phyloP scores from a whole-genome alignment of 2,888 invertebrate species.

The Nineta flava region DNA sequence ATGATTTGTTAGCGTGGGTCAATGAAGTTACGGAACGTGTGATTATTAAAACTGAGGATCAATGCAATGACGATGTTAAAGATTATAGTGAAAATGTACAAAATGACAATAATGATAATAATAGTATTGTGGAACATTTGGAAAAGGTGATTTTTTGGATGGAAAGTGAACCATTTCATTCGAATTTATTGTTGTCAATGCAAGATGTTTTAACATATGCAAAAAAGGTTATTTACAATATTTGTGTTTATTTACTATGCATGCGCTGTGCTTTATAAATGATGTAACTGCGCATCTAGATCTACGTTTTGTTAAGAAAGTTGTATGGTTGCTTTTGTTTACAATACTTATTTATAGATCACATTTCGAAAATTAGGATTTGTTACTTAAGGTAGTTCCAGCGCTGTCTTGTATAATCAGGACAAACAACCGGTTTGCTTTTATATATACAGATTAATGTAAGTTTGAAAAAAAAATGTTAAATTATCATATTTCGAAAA shows the following conservation, averaged over 20 bases:
- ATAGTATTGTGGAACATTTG: slow-evolving; percentile 26
- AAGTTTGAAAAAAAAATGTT: too few relatives aligned
- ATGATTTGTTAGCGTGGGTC: slow-evolving; percentile 18
- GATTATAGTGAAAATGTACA: slow-evolving; percentile 17
- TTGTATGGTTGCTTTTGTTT: too few relatives aligned
- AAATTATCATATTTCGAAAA: too few relatives aligned
- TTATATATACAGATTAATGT: too few relatives aligned
- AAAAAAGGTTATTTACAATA: slow-evolving; percentile 1
- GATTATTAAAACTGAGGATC: not conserved
- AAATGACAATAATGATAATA: slow-evolving; percentile 10
- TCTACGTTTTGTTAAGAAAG: too few relatives aligned
- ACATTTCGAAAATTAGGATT: too few relatives aligned
- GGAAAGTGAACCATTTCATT: slow-evolving; percentile 32
- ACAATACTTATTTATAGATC: too few relatives aligned
- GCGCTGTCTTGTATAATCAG: too few relatives aligned
- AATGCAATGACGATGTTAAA: slow-evolving; percentile 11
- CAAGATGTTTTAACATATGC: slow-evolving; percentile 4
- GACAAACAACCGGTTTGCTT: too few relatives aligned
- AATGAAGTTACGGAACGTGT: not conserved
- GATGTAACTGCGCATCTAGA: not conserved
- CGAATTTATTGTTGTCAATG: slow-evolving; percentile 16
- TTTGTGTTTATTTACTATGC: too few relatives aligned
- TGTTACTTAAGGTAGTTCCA: too few relatives aligned
- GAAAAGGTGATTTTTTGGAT: slow-evolving; percentile 30
- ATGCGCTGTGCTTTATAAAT: not conserved